Evolutionary conservation across 2,113 vertebrate genomes (phyloP), one percentile per base, ranked within the genome.

Genomic region (Polypterus bichir): DNA sequence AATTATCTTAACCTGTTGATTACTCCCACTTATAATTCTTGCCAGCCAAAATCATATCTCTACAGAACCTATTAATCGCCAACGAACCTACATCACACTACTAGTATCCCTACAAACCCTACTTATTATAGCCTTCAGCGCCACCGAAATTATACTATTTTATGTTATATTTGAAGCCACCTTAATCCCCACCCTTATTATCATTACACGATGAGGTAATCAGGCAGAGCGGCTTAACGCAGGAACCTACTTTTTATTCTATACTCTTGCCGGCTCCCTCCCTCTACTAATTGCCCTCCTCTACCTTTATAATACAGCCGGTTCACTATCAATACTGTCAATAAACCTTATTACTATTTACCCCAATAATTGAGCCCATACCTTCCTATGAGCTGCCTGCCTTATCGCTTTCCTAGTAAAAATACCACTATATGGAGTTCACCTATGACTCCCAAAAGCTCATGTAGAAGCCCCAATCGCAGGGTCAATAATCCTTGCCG

Each of bases 391-490:
- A 52, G 3, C 54, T 0, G 69, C 10, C 4, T 66, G 67, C 1
- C 0, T 76, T 0, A 1, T 62, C 0, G 74, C 76, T 0, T 76
- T 77, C 3, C 2, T 74, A 27, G 66, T 74, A 1, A 77, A 77
- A 70, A 71, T 74, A 10, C 76, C 76, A 0, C 46, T 77, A 0
- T 77, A 76, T 0, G 72, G 74, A 0, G 7, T 68, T 0, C 74
- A 77, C 57, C 54, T 77, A 0, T 76, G 76, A 62, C 44, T 76
- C 0, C 71, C 74, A 2, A 77, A 77, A 66, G 73, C 76, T 0
- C 76, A 75, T 1, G 70, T 75, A 6, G 73, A 77, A 49, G 73
- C 73, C 1, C 76, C 76, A 0, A 57, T 77, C 0, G 70, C 73
- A 1, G 73, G 70, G 0, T 77, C 76, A 0, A 77, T 77, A 58